These are phyloP conservation scores for Microtus ochrogaster DNA, from an alignment of 2,113 vertebrate species.

Conservation along the genomic window DNA sequence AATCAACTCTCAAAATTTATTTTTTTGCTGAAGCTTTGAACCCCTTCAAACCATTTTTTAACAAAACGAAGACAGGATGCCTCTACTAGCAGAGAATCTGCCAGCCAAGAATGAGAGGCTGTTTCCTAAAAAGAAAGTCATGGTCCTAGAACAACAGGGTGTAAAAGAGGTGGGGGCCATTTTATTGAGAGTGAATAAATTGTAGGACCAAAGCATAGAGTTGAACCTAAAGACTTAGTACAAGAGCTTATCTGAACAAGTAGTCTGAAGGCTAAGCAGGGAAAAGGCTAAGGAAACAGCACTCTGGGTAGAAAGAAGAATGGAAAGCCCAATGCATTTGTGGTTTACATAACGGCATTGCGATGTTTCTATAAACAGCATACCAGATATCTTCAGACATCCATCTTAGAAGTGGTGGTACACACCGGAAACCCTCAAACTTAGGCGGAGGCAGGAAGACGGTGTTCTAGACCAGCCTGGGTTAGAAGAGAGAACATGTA, in stretches of 20 bases:
- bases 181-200: background rate
- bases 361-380: background rate
- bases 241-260: background rate
- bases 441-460: background rate
- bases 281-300: background rate
- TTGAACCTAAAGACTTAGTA: background rate
- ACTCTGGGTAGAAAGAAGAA: background rate
- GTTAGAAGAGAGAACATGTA: too few relatives aligned
- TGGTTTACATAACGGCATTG: background rate
- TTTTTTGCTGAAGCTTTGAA: background rate
- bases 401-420: background rate
- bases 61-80: background rate
- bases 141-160: background rate
- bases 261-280: background rate
- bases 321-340: background rate
- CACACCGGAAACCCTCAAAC: background rate
- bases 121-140: constrained; percentile 27
- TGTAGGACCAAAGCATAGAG: background rate
- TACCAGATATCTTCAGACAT: background rate
- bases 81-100: background rate
- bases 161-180: background rate
- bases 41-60: background rate
- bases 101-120: background rate
- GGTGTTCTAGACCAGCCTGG: background rate
- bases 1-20: background rate